A percentile compares a stretch with the other conserved stretches of the same genome.
Conservation (phyloP, 2,888 invertebrate genomes). For the Aquatica leii region DNA sequence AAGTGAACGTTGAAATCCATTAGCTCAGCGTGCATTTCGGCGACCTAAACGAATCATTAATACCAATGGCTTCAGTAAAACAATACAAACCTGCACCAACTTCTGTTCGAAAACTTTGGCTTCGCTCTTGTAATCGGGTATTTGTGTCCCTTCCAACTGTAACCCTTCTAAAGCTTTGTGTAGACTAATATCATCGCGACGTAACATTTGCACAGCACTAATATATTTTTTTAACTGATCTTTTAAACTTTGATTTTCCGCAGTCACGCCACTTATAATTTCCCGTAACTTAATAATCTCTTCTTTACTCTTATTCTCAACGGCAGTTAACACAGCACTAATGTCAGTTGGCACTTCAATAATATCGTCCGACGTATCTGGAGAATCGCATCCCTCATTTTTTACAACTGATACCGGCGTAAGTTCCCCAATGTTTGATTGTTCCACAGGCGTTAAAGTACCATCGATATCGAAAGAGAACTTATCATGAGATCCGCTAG, state of each 20-base stretch:
- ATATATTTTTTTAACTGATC: constrained; percentile 87
- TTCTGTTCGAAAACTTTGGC: constrained; percentile 84
- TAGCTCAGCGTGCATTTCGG: constrained; percentile 93
- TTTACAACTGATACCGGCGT: constrained; percentile 60
- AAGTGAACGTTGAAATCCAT: constrained; percentile 91
- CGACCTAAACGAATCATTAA: constrained; percentile 80
- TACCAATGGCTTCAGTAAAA: no score
- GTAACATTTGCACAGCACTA: constrained; percentile 86
- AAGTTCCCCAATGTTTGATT: constrained; percentile 61
- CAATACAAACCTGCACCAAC: constrained; percentile 75
- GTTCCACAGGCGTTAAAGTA: constrained; percentile 61
- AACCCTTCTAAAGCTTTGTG: constrained; percentile 54
- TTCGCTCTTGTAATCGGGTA: constrained; percentile 69
- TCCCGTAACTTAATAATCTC: constrained; percentile 52
- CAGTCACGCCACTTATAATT: constrained; percentile 51
- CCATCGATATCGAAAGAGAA: constrained; percentile 49
- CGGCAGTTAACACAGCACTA: constrained; percentile 55
- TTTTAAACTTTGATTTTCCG: constrained; percentile 85
- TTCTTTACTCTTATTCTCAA: constrained; percentile 57
- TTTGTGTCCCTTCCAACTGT: constrained; percentile 52
- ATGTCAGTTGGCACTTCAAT: constrained; percentile 57
- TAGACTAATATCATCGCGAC: constrained; percentile 62
- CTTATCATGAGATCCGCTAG: constrained; percentile 54
- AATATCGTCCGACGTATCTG: constrained; percentile 52
- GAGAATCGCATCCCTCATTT: constrained; percentile 49